Base-by-base conservation (phyloP, 2,113 vertebrate species). In the Oryzias javanicus region DNA sequence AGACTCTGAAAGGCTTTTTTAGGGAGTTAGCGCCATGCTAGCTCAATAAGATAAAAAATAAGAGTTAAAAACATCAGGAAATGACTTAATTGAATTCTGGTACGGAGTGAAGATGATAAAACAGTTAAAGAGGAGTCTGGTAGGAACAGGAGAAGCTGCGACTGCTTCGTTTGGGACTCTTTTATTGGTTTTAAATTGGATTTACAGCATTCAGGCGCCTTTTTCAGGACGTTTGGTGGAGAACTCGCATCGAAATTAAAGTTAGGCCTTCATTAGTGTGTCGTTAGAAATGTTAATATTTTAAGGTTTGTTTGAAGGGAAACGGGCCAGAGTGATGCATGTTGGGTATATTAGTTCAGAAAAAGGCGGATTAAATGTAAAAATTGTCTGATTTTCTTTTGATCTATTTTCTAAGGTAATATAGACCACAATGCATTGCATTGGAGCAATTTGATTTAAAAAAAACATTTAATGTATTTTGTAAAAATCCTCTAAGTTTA, bases 171-270 rank as follows among this genome's bases (percentile, higher is more conserved):
- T 60, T 72, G 49, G 8, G 16, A 60, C 44, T 4, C 24, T 56
- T 55, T 59, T 51, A 59, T 52, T 54, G 55, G 35, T 65, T 56
- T 10, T 19, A 74, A 60, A 68, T 47, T 29, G 29, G 19, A 18
- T 57, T 68, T 63, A 27, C 25, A 24, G 8, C 45, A 6, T 27
- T 42, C 16, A 49, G 53, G 49, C 8, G 57, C 24, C 24, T 29
- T 67, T 35, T 53, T 8, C 18, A 56, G 20, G 29, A 42, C 17
- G 42, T 14, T 52, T 63, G 15, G 7, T 46, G 10, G 4, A 42
- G 29, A 64, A 53, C 53, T 64, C 29, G 17, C 29, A 58, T 64
- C 62, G 10, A 8, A 35, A 35, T 12, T 8, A 35, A 12, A 35
- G 35, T 35, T 12, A 10, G 35, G 35, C 8, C 18, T 54, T 20